Conservation (phyloP, 2,113 vertebrate genomes). For the Rhea americana region DNA sequence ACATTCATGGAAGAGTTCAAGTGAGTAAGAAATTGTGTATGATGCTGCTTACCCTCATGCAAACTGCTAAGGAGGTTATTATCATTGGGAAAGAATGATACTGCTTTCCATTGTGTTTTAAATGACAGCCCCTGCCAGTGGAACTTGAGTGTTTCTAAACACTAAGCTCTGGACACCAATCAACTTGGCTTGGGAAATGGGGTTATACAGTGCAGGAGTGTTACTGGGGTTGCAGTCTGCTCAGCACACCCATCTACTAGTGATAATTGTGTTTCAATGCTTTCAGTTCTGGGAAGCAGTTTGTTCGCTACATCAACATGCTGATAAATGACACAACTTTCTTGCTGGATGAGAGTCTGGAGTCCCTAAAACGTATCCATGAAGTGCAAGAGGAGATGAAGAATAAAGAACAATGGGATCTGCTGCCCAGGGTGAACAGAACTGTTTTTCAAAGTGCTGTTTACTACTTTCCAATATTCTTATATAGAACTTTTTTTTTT, state of each 20-base stretch:
- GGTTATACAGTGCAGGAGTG: not conserved
- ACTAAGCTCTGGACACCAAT: not conserved
- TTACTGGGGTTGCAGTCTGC: not conserved
- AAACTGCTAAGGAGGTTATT: not conserved
- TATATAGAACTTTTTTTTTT: not conserved
- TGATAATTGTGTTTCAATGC: constrained; percentile 1
- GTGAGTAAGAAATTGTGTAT: constrained; percentile 78
- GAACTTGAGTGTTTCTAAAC: not conserved
- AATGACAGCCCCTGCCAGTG: not conserved
- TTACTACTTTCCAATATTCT: constrained; percentile 18
- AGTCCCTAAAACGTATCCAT: constrained; percentile 97
- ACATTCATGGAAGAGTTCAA: constrained; percentile 99
- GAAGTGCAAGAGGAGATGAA: constrained; percentile 99
- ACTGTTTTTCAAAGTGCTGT: constrained; percentile 22
- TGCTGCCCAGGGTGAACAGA: constrained; percentile 89
- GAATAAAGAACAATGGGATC: constrained; percentile 97
- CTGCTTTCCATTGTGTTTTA: not conserved
- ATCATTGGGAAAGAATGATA: not conserved
- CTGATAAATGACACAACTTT: constrained; percentile 99
- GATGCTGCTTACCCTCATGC: not conserved
- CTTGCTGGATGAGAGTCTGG: constrained; percentile 95
- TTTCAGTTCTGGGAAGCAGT: constrained; percentile 96
- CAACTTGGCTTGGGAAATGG: constrained; percentile 12
- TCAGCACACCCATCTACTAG: not conserved
- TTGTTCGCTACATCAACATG: constrained; percentile 99